Base-by-base conservation (phyloP, 23 tunicate species). In the Diplosoma virens region DNA sequence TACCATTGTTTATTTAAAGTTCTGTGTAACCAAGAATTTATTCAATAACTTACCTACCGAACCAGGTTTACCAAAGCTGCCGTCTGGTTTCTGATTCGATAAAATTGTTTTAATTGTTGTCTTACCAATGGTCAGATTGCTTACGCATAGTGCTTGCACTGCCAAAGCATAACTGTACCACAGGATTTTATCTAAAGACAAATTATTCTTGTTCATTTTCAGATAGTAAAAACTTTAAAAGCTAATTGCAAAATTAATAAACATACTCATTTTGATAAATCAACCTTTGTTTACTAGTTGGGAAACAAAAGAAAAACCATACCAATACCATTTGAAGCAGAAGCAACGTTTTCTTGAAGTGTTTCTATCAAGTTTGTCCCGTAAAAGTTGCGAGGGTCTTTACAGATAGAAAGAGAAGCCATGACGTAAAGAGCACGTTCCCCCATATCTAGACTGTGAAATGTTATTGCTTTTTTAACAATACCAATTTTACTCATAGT, bases 101-200 rank as follows among this genome's bases (percentile, higher is more conserved):
- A 72, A 30, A 47, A 72, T 72, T 11, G 26, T 25, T 28, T 2
- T 2, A 1, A 72, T 20, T 2, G 47, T 26, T 4, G 7, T 9
- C 18, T 33, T 2, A 1, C 11, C 2, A 23, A 48, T 26, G 0
- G 29, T 45, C 21, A 63, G 46, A 9, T 47, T 47, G 26, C 32
- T 46, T 7, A 78, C 45, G 61, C 83, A 78, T 2, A 78, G 71
- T 24, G 83, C 83, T 47, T 78, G 83, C 2, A 78, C 32, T 11
- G 83, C 83, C 24, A 78, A 45, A 22, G 73, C 83, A 28, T 46
- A 64, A 23, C 64, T 65, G 35, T 78, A 78, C 83, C 83, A 78
- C 5, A 16, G 69, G 9, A 4, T 63, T 28, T 45, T 9, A 45
- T 45, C 11, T 45, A 45, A 45, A 11, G 52, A 45, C 52, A 45